Percentiles rank a stretch among this genome's conserved stretches.
These are phyloP conservation scores for Rhabditophanes sp. DNA, from an alignment of 2,888 invertebrate genomes.

Conservation along the genomic window DNA sequence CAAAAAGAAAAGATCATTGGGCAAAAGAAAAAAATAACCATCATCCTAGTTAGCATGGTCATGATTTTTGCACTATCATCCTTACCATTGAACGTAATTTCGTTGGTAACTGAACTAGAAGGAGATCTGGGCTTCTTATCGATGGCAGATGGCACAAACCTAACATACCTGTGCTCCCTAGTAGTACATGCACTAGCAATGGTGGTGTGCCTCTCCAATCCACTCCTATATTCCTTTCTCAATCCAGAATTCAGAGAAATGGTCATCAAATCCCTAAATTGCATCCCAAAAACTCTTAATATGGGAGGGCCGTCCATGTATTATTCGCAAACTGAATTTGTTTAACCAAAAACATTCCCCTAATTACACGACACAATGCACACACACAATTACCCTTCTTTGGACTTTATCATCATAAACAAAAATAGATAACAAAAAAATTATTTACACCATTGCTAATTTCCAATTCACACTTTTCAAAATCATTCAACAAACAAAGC, in stretches of 20 bases:
- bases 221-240: slow-evolving; percentile 22
- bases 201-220: slow-evolving; percentile 23
- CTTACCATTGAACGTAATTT: slow-evolving; percentile 13
- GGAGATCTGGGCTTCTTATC: slow-evolving; percentile 8
- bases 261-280: slow-evolving; percentile 11
- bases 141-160: slow-evolving; percentile 8
- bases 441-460: no score
- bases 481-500: no score
- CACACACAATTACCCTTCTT: no score
- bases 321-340: no score
- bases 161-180: slow-evolving; percentile 7
- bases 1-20: slow-evolving; percentile 16
- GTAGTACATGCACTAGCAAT: slow-evolving; percentile 19
- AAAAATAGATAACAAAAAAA: no score
- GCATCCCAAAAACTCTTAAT: no score
- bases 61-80: slow-evolving; percentile 6
- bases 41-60: slow-evolving; percentile 19
- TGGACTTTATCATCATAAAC: no score
- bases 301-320: no score
- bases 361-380: no score
- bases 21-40: slow-evolving; percentile 16
- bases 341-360: no score
- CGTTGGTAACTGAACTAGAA: slow-evolving; percentile 13
- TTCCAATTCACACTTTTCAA: no score
- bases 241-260: slow-evolving; percentile 26